Conservation (phyloP, 2,113 vertebrate species). For the Hemiprocne comata region DNA sequence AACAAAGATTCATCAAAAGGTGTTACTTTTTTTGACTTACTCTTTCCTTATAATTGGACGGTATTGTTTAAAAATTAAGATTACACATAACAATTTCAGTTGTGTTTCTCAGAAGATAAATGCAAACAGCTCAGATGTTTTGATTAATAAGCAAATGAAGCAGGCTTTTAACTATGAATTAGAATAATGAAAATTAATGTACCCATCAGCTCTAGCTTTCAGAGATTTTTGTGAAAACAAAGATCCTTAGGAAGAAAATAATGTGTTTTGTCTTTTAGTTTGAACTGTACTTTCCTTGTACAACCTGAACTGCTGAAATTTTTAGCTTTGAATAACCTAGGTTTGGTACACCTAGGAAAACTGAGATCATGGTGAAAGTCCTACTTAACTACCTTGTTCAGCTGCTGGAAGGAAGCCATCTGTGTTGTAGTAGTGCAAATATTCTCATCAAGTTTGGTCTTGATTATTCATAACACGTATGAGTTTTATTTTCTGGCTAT, state of each 20-base stretch:
- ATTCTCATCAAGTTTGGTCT: background rate
- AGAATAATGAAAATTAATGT: background rate
- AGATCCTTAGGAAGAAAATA: background rate
- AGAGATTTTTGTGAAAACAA: background rate
- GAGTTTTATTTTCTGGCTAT: background rate
- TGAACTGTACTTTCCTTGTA: background rate
- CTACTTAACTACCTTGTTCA: background rate
- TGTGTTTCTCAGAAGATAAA: conserved; percentile 7
- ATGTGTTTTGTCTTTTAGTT: background rate
- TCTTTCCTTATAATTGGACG: background rate
- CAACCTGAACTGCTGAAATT: background rate
- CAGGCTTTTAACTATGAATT: background rate
- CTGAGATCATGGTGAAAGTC: background rate
- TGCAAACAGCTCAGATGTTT: background rate
- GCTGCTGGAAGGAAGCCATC: background rate
- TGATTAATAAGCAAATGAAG: background rate
- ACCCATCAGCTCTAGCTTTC: background rate
- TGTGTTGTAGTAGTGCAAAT: background rate
- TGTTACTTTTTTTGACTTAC: background rate
- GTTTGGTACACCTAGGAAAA: background rate
- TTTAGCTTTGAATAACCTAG: background rate
- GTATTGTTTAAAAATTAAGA: conserved; percentile 13
- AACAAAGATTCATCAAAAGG: background rate
- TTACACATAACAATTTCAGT: background rate
- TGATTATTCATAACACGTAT: background rate